phyloP scores from a whole-genome alignment of 2,797 vertebrate genomes.

The Chelon labrosus region DNA sequence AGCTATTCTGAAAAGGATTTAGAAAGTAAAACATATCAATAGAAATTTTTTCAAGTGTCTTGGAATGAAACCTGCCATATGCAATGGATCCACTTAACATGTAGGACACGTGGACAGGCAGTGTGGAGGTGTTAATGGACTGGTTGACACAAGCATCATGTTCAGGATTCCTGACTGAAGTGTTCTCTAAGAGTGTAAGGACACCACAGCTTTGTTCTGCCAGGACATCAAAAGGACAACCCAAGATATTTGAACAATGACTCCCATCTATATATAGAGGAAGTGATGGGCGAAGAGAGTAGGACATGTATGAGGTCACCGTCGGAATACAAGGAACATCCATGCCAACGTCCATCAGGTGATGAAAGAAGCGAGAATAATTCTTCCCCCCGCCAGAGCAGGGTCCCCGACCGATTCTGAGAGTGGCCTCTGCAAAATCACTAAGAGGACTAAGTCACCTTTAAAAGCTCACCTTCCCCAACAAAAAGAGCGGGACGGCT shows the following conservation, averaged over 20 bases:
- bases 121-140: slow-evolving; percentile 81
- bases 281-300: slow-evolving; percentile 81
- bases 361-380: slow-evolving; percentile 82
- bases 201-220: slow-evolving; percentile 82
- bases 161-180: slow-evolving; percentile 81
- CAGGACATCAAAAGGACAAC: slow-evolving; percentile 81
- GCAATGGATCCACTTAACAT: slow-evolving; percentile 61
- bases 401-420: slow-evolving; percentile 68
- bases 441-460: slow-evolving; percentile 65
- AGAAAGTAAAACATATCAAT: background rate
- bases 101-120: slow-evolving; percentile 47
- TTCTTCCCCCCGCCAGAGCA: slow-evolving; percentile 47
- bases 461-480: slow-evolving; percentile 52
- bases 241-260: slow-evolving; percentile 80
- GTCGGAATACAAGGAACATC: slow-evolving; percentile 70
- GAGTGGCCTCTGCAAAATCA: slow-evolving; percentile 44
- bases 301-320: slow-evolving; percentile 81
- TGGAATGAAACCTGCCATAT: slow-evolving; percentile 38
- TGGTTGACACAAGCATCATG: slow-evolving; percentile 80
- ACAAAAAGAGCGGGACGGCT: slow-evolving; percentile 55
- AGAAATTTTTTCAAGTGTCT: background rate
- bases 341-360: slow-evolving; percentile 70
- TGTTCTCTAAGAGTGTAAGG: slow-evolving; percentile 81
- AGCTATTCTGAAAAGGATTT: background rate
- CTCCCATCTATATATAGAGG: slow-evolving; percentile 82